Evolutionary conservation across 2,888 invertebrate species (phyloP).

Genomic region (Argyra leucocephala): DNA sequence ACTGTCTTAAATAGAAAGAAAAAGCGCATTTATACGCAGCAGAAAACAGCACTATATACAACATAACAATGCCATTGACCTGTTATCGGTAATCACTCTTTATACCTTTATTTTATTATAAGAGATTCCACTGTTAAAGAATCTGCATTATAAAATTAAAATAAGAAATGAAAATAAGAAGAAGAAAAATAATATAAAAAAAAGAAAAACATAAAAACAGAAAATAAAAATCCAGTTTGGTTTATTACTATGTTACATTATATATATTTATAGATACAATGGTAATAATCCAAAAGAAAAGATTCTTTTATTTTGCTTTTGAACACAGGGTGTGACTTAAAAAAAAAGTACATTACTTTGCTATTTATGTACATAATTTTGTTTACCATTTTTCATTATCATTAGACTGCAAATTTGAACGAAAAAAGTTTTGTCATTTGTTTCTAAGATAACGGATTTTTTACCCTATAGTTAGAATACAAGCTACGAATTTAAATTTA

Average conservation of each 20-base stretch:
- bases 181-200: background rate
- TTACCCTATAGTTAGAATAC: too few species aligned
- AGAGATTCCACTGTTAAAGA: constrained; percentile 1
- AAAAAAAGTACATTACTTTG: too few species aligned
- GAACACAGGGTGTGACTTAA: too few species aligned
- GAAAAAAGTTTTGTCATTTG: too few species aligned
- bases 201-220: background rate
- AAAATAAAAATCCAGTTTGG: background rate
- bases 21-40: background rate
- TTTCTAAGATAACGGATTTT: too few species aligned
- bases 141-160: background rate
- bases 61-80: constrained; percentile 6
- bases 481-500: too few species aligned
- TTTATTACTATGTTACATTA: background rate
- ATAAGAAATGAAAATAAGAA: too few species aligned
- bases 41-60: background rate
- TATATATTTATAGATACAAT: background rate
- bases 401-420: too few species aligned
- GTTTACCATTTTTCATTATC: too few species aligned
- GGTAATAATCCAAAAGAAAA: background rate
- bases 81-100: constrained; percentile 2
- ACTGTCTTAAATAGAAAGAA: constrained; percentile 1
- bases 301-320: too few species aligned
- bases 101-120: background rate
- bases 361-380: too few species aligned